Percentiles rank a stretch among this genome's conserved stretches.
phyloP scores from a whole-genome alignment of 1,140 invertebrate species.

The Ceratoteleas bidentatus region DNA sequence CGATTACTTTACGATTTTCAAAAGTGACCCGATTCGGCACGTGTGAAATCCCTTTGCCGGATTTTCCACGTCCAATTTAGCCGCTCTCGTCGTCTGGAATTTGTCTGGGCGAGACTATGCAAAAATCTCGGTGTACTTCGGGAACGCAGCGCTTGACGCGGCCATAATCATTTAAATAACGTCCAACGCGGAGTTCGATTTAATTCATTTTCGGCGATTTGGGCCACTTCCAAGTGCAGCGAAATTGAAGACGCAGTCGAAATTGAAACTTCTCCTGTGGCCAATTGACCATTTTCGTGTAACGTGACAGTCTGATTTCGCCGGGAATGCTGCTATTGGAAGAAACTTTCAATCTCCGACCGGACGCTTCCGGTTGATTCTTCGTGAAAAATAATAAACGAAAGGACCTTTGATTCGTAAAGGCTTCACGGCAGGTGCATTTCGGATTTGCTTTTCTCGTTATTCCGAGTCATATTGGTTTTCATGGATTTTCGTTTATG shows the following conservation, averaged over 20 bases:
- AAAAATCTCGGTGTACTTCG: neutral
- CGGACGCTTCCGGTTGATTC: slow-evolving; percentile 16
- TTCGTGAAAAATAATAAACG: slow-evolving; percentile 39
- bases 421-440: slow-evolving; percentile 4
- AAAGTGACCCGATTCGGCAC: too few relatives aligned
- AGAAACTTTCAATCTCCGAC: slow-evolving; percentile 23
- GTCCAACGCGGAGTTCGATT: slow-evolving; percentile 12
- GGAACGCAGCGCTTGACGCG: neutral
- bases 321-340: slow-evolving; percentile 11
- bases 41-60: neutral
- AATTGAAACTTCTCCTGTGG: slow-evolving; percentile 38
- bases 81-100: slow-evolving; percentile 10
- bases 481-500: neutral
- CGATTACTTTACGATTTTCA: too few relatives aligned
- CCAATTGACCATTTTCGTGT: slow-evolving; percentile 43
- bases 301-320: slow-evolving; percentile 45
- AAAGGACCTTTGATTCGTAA: slow-evolving; percentile 2
- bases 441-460: slow-evolving; percentile 5
- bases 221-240: slow-evolving; percentile 22
- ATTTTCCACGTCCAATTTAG: slow-evolving; percentile 28
- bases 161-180: slow-evolving; percentile 23
- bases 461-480: neutral
- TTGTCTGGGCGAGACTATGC: slow-evolving; percentile 1
- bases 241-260: slow-evolving; percentile 22
- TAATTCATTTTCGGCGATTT: slow-evolving; percentile 31